Evolutionary conservation across 1,140 invertebrate genomes (phyloP).

Genomic region (Heliconius melpomene): DNA sequence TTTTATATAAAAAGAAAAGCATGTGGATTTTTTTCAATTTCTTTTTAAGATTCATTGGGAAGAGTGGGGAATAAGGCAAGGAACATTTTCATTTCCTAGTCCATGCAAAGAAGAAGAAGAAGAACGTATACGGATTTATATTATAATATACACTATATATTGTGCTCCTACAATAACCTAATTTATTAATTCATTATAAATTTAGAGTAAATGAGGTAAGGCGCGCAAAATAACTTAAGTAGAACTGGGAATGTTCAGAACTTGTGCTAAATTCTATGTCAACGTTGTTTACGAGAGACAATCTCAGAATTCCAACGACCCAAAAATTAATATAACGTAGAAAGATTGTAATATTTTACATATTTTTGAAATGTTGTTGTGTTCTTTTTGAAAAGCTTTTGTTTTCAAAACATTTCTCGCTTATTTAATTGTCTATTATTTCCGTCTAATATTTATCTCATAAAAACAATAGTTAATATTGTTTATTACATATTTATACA

Average conservation of each 20-base stretch:
- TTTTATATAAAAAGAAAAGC: not conserved
- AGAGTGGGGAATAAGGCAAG: too few species aligned
- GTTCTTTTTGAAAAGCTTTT: not conserved
- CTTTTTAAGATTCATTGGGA: too few species aligned
- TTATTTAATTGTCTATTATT: not conserved
- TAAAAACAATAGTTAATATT: too few species aligned
- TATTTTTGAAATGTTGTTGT: not conserved
- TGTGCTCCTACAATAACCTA: not conserved
- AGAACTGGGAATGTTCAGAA: slow-evolving; percentile 7
- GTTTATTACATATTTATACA: too few species aligned
- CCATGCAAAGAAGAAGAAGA: too few species aligned
- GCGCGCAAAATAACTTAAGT: not conserved
- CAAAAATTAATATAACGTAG: slow-evolving; percentile 21
- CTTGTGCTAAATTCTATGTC: slow-evolving; percentile 17
- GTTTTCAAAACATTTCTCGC: not conserved
- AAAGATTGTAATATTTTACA: slow-evolving; percentile 19
- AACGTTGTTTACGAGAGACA: slow-evolving; percentile 17
- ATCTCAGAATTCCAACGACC: slow-evolving; percentile 9
- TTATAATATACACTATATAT: too few species aligned
- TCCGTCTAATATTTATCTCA: not conserved
- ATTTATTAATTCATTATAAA: not conserved
- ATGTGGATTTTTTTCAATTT: not conserved
- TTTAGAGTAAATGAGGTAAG: not conserved
- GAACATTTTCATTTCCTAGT: too few species aligned
- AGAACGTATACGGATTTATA: too few species aligned